A percentile compares a stretch with the other conserved stretches of the same genome.
Conservation (phyloP, 1,140 invertebrate genomes). For the Pseudomyrmex sp. region DNA sequence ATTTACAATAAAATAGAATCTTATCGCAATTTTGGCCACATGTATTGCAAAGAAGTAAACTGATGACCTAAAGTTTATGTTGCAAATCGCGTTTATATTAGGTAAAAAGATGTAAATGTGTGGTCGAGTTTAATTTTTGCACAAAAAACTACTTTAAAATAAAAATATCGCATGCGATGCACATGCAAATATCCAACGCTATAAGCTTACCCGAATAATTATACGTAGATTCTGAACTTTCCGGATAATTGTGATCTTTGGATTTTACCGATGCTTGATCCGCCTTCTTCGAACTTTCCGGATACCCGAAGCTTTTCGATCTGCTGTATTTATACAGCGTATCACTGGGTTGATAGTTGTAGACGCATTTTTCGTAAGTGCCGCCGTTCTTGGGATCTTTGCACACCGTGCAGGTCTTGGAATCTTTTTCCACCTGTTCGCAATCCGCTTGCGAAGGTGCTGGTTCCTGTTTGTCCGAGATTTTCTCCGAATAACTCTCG, state of each 20-base stretch:
- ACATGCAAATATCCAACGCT: neutral
- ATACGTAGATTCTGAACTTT: constrained; percentile 9
- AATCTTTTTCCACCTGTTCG: constrained; percentile 87
- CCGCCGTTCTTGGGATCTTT: constrained; percentile 89
- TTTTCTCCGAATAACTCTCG: neutral
- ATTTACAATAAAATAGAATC: neutral
- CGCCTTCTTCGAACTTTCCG: constrained; percentile 9
- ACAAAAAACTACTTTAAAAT: neutral
- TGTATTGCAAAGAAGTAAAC: too few relatives aligned
- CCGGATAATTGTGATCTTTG: neutral
- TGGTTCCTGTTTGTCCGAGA: neutral
- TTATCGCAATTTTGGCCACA: too few relatives aligned
- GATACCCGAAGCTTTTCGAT: constrained; percentile 79
- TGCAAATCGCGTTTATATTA: neutral
- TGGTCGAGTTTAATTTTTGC: too few relatives aligned
- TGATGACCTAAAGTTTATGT: neutral
- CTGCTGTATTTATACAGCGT: constrained; percentile 88
- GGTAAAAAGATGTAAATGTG: too few relatives aligned
- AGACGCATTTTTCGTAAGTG: constrained; percentile 90
- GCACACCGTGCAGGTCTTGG: constrained; percentile 89
- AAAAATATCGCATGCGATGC: neutral
- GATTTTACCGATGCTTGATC: neutral
- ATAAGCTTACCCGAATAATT: constrained; percentile 35
- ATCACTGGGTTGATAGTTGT: constrained; percentile 88
- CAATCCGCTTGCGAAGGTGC: constrained; percentile 77